Conservation (phyloP, 2,113 vertebrate genomes). For the Eulacestoma nigropectus region DNA sequence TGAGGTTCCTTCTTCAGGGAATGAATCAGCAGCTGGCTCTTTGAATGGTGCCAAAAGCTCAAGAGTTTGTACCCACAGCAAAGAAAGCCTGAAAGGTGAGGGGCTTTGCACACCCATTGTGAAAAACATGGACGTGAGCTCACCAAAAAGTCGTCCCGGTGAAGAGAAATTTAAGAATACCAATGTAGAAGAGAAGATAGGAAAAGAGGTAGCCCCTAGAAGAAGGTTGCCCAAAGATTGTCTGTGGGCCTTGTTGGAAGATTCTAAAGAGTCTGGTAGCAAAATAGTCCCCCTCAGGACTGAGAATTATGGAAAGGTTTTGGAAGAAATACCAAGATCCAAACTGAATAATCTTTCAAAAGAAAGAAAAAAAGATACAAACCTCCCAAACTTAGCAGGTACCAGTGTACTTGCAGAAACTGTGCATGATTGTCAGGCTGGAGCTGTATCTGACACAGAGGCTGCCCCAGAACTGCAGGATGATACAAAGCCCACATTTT, state of each 20-base stretch:
- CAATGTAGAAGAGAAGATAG: background rate
- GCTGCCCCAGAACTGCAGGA: background rate
- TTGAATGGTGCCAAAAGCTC: background rate
- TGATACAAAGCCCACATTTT: background rate
- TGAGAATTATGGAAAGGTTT: background rate
- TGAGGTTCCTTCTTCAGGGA: background rate
- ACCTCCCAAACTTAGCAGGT: background rate
- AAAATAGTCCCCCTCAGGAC: background rate
- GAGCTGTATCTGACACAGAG: background rate
- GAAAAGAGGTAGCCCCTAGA: background rate
- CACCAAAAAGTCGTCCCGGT: background rate
- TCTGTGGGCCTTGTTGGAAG: background rate
- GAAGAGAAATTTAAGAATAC: background rate
- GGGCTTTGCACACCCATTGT: background rate
- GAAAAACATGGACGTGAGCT: background rate
- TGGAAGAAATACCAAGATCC: constrained; percentile 1
- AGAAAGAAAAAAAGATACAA: background rate
- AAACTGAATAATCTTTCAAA: background rate
- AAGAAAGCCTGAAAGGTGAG: background rate
- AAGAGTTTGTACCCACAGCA: background rate
- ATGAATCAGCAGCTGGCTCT: background rate
- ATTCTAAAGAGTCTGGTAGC: background rate
- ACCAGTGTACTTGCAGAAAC: background rate
- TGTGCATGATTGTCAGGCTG: background rate
- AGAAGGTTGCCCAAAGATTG: background rate